These are phyloP conservation scores for Actinemys pallida DNA, from an alignment of 2,113 vertebrate genomes.

Conservation along the genomic window DNA sequence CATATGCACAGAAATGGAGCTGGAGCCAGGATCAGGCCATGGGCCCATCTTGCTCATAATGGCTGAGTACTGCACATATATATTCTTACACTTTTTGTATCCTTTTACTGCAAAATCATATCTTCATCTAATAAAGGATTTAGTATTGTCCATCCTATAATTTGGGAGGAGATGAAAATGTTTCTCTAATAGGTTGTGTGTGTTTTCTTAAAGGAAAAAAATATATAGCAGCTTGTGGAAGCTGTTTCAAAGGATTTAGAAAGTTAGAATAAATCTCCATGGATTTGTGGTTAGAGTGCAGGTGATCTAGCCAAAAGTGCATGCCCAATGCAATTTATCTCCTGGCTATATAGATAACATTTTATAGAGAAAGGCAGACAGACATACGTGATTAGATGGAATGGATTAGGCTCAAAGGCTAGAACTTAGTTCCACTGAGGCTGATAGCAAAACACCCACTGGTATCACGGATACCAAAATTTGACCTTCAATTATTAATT, in stretches of 20 bases:
- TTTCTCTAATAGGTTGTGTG: slow-evolving; percentile 22
- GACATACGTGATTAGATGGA: slow-evolving; percentile 45
- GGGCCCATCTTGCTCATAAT: neutral
- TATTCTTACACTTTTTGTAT: neutral
- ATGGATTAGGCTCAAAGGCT: slow-evolving; percentile 48
- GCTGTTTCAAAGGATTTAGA: slow-evolving; percentile 33
- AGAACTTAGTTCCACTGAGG: slow-evolving; percentile 60
- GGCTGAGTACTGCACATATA: neutral
- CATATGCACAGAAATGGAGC: neutral
- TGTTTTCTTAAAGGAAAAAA: slow-evolving; percentile 47
- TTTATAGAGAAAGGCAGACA: slow-evolving; percentile 68
- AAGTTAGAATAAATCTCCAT: neutral
- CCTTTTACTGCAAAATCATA: neutral
- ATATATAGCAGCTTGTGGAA: slow-evolving; percentile 2
- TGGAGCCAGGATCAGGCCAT: neutral
- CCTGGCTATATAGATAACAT: slow-evolving; percentile 60
- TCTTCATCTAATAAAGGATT: neutral
- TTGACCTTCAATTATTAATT: slow-evolving; percentile 61
- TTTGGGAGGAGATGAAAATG: slow-evolving; percentile 4
- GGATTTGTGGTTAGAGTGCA: slow-evolving; percentile 51
- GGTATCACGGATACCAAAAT: slow-evolving; percentile 41
- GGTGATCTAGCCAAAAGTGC: slow-evolving; percentile 68
- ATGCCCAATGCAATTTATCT: slow-evolving; percentile 68
- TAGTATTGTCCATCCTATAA: neutral
- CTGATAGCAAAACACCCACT: slow-evolving; percentile 62